Percentiles rank a stretch among this genome's conserved stretches.
These are phyloP conservation scores for Nettapus auritus DNA, from an alignment of 2,113 vertebrate species.

Conservation along the genomic window DNA sequence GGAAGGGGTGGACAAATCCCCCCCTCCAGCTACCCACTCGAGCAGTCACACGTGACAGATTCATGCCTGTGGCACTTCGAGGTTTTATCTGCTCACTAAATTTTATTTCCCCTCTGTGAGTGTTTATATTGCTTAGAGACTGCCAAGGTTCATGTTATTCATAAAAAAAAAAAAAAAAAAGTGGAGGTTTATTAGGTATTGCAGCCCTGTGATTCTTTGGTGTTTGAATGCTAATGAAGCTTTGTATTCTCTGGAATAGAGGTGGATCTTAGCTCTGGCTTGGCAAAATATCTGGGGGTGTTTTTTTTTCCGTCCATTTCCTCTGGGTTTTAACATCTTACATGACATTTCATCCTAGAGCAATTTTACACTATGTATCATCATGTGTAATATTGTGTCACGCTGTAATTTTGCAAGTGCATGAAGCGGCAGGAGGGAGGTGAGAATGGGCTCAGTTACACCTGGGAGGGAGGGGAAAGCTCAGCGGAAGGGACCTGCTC, in stretches of 20 bases:
- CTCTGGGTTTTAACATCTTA: neutral
- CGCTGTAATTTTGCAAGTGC: neutral
- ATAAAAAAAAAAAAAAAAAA: constrained; percentile 37
- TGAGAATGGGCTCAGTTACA: neutral
- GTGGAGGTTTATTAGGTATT: constrained; percentile 35
- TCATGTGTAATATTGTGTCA: constrained; percentile 15
- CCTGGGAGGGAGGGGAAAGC: neutral
- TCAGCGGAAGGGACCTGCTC: neutral
- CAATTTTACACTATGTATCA: constrained; percentile 14
- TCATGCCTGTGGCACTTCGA: constrained; percentile 31
- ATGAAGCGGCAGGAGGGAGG: neutral
- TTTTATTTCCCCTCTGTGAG: constrained; percentile 65
- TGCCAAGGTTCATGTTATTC: constrained; percentile 60
- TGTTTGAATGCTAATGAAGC: constrained; percentile 53
- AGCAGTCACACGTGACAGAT: constrained; percentile 16
- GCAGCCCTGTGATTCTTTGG: constrained; percentile 17
- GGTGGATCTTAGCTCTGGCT: neutral
- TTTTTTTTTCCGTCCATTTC: neutral
- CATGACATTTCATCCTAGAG: constrained; percentile 38
- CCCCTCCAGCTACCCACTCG: neutral
- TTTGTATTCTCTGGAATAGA: neutral
- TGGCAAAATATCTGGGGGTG: neutral
- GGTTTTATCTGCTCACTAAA: constrained; percentile 63
- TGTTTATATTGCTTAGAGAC: constrained; percentile 63
- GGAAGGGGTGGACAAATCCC: neutral